Evolutionary conservation across 2,113 vertebrate genomes (phyloP).

Genomic region (Notechis scutatus): DNA sequence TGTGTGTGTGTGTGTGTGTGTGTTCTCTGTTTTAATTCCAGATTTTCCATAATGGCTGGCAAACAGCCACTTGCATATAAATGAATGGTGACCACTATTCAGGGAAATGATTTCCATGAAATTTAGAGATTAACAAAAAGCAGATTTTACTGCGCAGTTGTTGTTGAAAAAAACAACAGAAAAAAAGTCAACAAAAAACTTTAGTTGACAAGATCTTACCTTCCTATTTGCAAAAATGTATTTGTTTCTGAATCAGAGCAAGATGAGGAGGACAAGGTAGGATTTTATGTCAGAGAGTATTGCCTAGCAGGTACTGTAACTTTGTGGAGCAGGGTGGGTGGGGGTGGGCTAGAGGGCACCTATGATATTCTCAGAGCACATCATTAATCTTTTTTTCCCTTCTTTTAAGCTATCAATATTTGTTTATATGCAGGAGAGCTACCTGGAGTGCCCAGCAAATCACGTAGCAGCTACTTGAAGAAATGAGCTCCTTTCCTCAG

Average conservation of each 20-base stretch:
- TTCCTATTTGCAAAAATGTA: not conserved
- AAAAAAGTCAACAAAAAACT: not conserved
- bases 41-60: not conserved
- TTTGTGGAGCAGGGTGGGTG: too few species aligned
- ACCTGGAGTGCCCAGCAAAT: not conserved
- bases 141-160: not conserved
- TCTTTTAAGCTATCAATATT: not conserved
- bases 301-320: not conserved
- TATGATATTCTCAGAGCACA: not conserved
- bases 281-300: not conserved
- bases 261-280: not conserved
- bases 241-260: not conserved
- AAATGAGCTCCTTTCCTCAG: not conserved
- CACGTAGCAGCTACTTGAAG: not conserved
- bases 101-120: not conserved
- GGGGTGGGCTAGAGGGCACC: too few species aligned
- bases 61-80: not conserved
- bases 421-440: not conserved
- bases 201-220: not conserved
- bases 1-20: too few species aligned
- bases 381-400: not conserved
- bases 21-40: not conserved
- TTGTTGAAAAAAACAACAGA: not conserved
- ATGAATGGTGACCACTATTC: not conserved
- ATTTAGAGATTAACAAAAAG: not conserved